phyloP scores from a whole-genome alignment of 1,140 invertebrate species.

The Drosophila grimshawi region DNA sequence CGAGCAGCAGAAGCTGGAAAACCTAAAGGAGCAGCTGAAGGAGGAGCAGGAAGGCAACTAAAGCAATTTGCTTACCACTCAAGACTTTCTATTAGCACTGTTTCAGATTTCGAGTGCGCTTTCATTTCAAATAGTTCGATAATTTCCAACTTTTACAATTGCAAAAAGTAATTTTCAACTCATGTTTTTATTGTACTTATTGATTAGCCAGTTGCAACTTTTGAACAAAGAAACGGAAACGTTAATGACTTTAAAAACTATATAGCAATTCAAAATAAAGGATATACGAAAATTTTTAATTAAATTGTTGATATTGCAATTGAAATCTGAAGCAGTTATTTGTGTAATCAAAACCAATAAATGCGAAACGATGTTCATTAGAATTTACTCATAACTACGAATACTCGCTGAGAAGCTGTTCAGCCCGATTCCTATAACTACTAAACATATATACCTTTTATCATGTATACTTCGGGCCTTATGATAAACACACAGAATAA shows the following conservation, averaged over 20 bases:
- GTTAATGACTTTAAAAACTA: not conserved
- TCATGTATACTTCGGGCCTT: not conserved
- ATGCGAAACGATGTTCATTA: constrained; percentile 64
- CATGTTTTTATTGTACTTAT: not conserved
- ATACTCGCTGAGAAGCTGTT: constrained; percentile 52
- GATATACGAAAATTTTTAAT: not conserved
- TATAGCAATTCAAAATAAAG: not conserved
- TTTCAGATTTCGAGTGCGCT: not conserved
- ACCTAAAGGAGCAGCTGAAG: not conserved
- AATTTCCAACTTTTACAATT: not conserved
- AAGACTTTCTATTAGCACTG: constrained; percentile 27
- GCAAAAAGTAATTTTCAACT: not conserved
- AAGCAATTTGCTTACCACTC: not conserved
- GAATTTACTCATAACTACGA: constrained; percentile 38
- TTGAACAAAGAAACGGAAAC: not conserved
- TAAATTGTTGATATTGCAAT: not conserved
- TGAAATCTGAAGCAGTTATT: not conserved
- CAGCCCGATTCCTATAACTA: constrained; percentile 33
- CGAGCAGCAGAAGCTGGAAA: not conserved
- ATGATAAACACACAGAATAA: not conserved
- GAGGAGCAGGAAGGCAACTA: not conserved
- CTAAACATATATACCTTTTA: constrained; percentile 31
- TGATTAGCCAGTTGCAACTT: not conserved
- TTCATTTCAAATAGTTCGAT: not conserved
- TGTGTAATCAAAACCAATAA: not conserved